Percentiles rank a stretch among this genome's conserved stretches.
Conservation (phyloP, 2,113 vertebrate species). For the Ameiurus melas region DNA sequence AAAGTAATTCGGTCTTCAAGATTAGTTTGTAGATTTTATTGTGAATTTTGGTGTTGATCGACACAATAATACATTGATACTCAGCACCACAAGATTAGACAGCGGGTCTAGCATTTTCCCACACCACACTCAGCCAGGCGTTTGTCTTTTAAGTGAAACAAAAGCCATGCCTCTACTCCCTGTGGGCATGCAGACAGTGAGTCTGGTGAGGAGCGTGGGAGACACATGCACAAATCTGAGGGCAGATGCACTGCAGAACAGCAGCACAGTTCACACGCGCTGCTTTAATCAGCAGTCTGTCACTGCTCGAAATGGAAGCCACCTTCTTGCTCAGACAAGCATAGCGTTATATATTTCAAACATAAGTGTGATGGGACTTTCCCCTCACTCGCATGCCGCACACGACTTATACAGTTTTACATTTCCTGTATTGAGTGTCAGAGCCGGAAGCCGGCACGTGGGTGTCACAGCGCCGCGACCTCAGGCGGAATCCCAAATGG, state of each 20-base stretch:
- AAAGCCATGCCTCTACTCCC: slow-evolving; percentile 21
- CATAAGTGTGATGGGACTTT: neutral
- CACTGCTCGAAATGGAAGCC: neutral
- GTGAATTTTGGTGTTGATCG: neutral
- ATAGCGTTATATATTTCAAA: neutral
- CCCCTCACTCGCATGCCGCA: slow-evolving; percentile 11
- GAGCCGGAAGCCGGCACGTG: slow-evolving; percentile 33
- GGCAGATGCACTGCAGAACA: neutral
- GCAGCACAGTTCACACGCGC: neutral
- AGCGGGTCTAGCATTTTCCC: slow-evolving; percentile 28
- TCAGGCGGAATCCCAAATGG: neutral
- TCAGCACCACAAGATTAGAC: neutral
- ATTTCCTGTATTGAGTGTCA: neutral
- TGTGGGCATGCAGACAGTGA: slow-evolving; percentile 19
- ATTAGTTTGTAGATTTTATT: neutral
- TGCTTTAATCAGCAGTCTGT: neutral
- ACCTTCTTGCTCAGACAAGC: neutral
- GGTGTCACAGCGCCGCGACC: neutral
- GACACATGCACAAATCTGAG: neutral
- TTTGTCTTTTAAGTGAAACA: neutral
- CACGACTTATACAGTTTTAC: neutral
- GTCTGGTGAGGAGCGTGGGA: slow-evolving; percentile 35
- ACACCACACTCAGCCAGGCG: slow-evolving; percentile 45
- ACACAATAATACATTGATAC: neutral
- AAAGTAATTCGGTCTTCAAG: neutral